Base-by-base conservation (phyloP, 2,797 vertebrate species). In the Emys orbicularis region DNA sequence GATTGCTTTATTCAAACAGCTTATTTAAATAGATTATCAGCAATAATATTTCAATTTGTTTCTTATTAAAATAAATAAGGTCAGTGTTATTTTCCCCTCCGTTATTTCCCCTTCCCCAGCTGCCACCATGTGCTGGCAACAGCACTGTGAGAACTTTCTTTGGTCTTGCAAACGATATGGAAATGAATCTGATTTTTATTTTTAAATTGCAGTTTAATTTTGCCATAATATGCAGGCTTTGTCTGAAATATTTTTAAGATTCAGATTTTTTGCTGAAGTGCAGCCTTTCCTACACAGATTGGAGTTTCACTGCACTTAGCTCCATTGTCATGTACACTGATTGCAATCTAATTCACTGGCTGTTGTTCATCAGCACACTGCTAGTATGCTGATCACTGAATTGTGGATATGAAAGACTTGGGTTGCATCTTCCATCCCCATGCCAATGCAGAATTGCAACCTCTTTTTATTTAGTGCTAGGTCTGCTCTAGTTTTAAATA, bases 111-210 rank as follows among this genome's bases (percentile, higher is more conserved):
- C 94, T 90, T 94, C 87, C 56, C 56, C 81, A 89, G 41, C 96
- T 92, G 95, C 88, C 92, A 93, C 87, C 86, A 81, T 93, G 96
- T 95, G 94, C 92, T 65, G 90, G 25, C 96, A 97, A 92, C 91
- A 96, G 54, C 72, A 77, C 87, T 79, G 83, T 83, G 29, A 96
- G 49, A 59, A 87, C 72, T 52, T 96, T 79, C 90, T 83, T 25
- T 61, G 79, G 86, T 92, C 85, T 90, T 94, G 96, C 91, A 92
- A 97, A 81, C 50, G 90, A 87, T 95, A 93, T 23, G 10, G 91
- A 96, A 96, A 96, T 96, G 93, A 96, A 96, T 97, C 87, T 88
- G 93, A 96, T 96, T 94, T 98, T 97, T 93, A 92, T 97, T 97
- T 97, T 94, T 94, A 97, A 97, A 96, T 88, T 87, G 90, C 59